Conservation (phyloP, 2,888 invertebrate genomes). For the Eupithecia exiguata region DNA sequence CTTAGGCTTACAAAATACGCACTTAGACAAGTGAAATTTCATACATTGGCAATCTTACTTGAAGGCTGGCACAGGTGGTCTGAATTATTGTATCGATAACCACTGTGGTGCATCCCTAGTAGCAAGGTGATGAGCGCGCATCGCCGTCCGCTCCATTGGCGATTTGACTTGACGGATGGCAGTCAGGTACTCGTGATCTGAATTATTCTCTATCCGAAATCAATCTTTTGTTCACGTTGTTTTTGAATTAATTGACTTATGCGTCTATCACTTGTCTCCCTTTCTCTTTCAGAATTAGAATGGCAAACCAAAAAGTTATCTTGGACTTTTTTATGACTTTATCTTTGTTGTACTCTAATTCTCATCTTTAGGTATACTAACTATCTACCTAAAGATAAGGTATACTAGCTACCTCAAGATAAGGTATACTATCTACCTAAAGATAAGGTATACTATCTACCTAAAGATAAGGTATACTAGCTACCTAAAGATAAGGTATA, state of each 20-base stretch:
- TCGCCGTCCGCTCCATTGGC: constrained; percentile 44
- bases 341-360: not conserved
- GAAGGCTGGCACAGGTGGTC: too few relatives aligned
- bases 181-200: constrained; percentile 35
- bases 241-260: constrained; percentile 20
- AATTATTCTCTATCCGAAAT: constrained; percentile 29
- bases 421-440: too few relatives aligned
- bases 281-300: constrained; percentile 1
- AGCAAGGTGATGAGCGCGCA: constrained; percentile 47
- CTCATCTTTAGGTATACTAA: too few relatives aligned
- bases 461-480: too few relatives aligned
- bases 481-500: too few relatives aligned
- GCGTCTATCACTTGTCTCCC: constrained; percentile 20
- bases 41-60: too few relatives aligned
- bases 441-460: too few relatives aligned
- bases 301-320: not conserved
- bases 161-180: constrained; percentile 45
- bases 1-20: too few relatives aligned
- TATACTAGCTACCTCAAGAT: too few relatives aligned
- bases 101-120: constrained; percentile 26
- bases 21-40: too few relatives aligned
- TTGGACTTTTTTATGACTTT: not conserved
- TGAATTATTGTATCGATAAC: constrained; percentile 29
- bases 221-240: constrained; percentile 24
- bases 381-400: too few relatives aligned